These are phyloP conservation scores for Fratercula arctica DNA, from an alignment of 2,797 vertebrate genomes.

Conservation along the genomic window DNA sequence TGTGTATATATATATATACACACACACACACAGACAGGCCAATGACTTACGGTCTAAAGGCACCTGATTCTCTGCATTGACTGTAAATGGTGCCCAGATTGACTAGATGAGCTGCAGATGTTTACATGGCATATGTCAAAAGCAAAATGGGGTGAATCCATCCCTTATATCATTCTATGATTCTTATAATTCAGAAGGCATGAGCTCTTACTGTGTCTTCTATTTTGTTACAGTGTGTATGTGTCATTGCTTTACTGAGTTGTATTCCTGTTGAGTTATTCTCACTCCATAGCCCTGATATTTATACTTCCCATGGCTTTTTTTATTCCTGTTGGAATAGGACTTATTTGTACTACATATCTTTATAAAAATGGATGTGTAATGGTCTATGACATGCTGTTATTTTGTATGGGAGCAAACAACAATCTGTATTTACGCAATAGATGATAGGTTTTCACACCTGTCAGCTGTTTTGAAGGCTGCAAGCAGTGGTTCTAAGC, in stretches of 20 bases:
- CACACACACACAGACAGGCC: background rate
- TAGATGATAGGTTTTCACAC: background rate
- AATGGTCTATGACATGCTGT: background rate
- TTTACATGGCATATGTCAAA: background rate
- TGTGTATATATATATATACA: background rate
- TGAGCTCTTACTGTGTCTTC: background rate
- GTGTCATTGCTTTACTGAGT: background rate
- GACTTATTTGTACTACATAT: rapidly evolving
- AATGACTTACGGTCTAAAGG: background rate
- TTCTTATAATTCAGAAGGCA: background rate
- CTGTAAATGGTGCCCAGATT: background rate
- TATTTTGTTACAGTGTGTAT: background rate
- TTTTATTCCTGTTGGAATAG: background rate
- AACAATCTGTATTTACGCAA: background rate
- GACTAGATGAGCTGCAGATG: background rate
- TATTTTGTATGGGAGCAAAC: background rate
- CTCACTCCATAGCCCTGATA: background rate
- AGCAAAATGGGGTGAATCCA: background rate
- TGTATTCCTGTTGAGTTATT: background rate
- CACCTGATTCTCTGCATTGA: background rate
- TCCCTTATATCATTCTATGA: background rate
- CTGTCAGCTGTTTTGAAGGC: background rate
- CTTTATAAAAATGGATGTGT: background rate
- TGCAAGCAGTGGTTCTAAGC: background rate
- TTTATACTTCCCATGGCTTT: background rate